Base-by-base conservation (phyloP, 2,888 invertebrate species). In the Dichetophora obliterata region DNA sequence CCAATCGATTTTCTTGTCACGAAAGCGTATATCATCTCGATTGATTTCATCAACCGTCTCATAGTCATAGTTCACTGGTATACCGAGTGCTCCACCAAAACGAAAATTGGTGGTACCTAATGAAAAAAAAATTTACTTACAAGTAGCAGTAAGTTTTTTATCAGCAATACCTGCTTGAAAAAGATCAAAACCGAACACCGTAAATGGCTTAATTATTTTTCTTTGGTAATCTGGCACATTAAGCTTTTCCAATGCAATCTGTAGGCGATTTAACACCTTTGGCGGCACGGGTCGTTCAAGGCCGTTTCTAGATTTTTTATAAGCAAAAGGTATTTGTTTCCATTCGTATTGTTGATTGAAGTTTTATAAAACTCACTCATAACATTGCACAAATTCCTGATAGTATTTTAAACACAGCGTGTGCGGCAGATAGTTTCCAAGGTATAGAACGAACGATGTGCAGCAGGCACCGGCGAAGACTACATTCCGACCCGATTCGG, bases 1-100 rank as follows among this genome's bases (percentile, higher is more conserved):
- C 93, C 94, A 95, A 81, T 93, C 90, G 0, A 96, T 90, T 71
- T 90, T 86, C 80, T 93, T 90, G 78, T 92, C 91, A 63, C 92
- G 91, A n/a, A 94, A 91, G 84, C 90, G 90, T 79, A 95, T 91
- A 70, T 91, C 89, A 69, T 90, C 86, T 77, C 90, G 91, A 80
- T 94, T 91, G 57, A 95, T 88, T 75, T 92, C 91, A 1, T 89
- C 87, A 19, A 88, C 79, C 22, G 90, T 89, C 71, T 90, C 90
- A 84, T 93, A 95, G 0, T 89, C 88, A 86, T 93, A 96, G 86
- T 93, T 94, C 0, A 91, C 89, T 19, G 96, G 96, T 63, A 96
- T 90, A 5, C 96, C 96, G 80, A 96, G 86, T 54, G 92, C 89
- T 22, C 91, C 92, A 16, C 96, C 96, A 88, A 87, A 92, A 72